These are phyloP conservation scores for Napeogenes sylphis DNA, from an alignment of 2,888 invertebrate species.

Conservation along the genomic window DNA sequence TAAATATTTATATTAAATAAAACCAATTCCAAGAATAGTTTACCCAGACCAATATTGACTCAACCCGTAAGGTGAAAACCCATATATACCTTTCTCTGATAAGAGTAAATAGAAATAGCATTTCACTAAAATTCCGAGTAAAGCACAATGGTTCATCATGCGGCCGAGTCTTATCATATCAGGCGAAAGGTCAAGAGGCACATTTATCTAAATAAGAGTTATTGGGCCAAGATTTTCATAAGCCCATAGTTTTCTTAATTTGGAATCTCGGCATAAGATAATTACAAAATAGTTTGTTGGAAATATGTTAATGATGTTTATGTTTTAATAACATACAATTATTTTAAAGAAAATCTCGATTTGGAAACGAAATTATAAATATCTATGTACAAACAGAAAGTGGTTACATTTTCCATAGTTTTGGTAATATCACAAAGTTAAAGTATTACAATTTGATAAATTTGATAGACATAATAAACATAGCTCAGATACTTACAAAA, in stretches of 20 bases:
- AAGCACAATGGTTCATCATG: constrained; percentile 13
- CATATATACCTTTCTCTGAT: not conserved
- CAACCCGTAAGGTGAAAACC: too few species aligned
- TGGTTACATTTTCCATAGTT: too few species aligned
- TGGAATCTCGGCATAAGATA: not conserved
- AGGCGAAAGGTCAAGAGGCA: constrained; percentile 21
- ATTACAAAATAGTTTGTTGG: not conserved
- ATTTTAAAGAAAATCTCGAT: too few species aligned
- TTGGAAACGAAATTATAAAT: too few species aligned
- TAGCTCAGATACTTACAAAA: too few species aligned
- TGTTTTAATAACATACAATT: too few species aligned
- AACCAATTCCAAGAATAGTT: not conserved
- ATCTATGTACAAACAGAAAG: too few species aligned
- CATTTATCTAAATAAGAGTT: constrained; percentile 24
- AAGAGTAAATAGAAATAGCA: not conserved
- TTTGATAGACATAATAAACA: too few species aligned
- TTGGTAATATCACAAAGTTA: too few species aligned
- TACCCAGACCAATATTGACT: not conserved
- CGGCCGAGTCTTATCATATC: constrained; percentile 13
- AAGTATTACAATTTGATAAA: too few species aligned
- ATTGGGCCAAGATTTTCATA: constrained; percentile 14
- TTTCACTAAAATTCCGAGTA: constrained; percentile 1
- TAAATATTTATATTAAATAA: not conserved
- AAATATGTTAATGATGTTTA: too few species aligned
- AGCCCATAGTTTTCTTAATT: constrained; percentile 4